phyloP scores from a whole-genome alignment of 2,797 vertebrate species.

The Hipposideros larvatus region DNA sequence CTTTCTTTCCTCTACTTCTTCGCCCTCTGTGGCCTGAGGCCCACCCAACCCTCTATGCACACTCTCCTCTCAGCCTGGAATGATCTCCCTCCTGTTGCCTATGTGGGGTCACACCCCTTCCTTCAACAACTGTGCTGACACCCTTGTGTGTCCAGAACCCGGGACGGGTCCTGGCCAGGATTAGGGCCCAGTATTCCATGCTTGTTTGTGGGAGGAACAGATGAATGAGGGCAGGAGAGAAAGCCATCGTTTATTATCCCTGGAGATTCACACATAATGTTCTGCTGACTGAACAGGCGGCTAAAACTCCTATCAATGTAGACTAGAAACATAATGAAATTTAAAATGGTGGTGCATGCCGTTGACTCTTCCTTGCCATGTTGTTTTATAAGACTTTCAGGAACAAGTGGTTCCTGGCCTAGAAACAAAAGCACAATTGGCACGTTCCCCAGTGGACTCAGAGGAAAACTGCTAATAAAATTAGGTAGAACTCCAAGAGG shows the following conservation, averaged over 20 bases:
- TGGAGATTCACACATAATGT: neutral
- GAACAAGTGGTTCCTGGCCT: too few relatives aligned
- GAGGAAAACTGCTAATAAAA: too few relatives aligned
- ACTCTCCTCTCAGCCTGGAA: neutral
- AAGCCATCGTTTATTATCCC: neutral
- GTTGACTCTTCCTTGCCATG: too few relatives aligned
- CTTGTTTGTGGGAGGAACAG: neutral
- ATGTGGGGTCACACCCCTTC: neutral
- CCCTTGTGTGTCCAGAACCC: neutral
- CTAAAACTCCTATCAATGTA: neutral
- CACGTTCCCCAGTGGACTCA: too few relatives aligned
- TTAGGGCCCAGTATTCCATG: neutral
- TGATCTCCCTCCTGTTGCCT: neutral
- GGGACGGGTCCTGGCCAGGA: neutral
- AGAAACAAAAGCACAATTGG: too few relatives aligned
- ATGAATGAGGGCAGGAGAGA: neutral
- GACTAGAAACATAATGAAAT: neutral
- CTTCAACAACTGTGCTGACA: neutral
- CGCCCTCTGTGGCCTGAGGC: neutral
- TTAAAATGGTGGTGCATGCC: neutral
- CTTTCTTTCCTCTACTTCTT: neutral
- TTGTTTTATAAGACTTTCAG: too few relatives aligned
- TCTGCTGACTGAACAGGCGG: neutral
- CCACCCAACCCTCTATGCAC: neutral
- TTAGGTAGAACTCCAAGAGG: too few relatives aligned